These are phyloP conservation scores for Cynocephalus volans DNA, from an alignment of 2,113 vertebrate species.

Conservation along the genomic window DNA sequence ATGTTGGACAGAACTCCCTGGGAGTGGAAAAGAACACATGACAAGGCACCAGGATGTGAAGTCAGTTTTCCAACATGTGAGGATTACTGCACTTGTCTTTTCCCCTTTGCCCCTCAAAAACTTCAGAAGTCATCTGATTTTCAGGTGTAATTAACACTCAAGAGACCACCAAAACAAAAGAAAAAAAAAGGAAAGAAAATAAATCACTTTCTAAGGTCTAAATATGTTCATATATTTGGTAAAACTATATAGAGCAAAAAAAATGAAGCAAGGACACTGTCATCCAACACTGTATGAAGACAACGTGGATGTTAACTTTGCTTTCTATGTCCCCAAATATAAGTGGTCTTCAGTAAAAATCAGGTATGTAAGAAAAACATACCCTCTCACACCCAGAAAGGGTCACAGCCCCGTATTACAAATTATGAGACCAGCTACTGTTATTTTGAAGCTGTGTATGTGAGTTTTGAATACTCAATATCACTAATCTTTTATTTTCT, in stretches of 20 bases:
- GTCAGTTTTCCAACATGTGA: neutral
- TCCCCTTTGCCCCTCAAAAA: neutral
- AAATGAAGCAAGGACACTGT: neutral
- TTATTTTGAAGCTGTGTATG: neutral
- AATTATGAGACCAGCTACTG: neutral
- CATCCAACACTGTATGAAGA: neutral
- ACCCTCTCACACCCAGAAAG: neutral
- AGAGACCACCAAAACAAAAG: neutral
- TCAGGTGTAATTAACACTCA: neutral
- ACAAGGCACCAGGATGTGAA: neutral
- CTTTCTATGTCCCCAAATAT: neutral
- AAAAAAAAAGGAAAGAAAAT: neutral
- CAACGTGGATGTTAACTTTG: neutral
- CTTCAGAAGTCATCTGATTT: neutral
- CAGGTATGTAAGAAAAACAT: neutral
- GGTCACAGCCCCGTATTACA: neutral
- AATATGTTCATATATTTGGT: neutral
- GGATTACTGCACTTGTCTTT: neutral
- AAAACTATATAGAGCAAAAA: neutral
- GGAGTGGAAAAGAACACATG: slow-evolving; percentile 55
- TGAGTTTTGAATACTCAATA: neutral
- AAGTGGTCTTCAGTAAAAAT: neutral
- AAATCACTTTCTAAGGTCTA: neutral
- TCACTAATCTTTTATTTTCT: slow-evolving; percentile 50
- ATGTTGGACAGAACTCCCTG: slow-evolving; percentile 99